phyloP scores from a whole-genome alignment of 2,113 vertebrate species.

The Dicaeum eximium region DNA sequence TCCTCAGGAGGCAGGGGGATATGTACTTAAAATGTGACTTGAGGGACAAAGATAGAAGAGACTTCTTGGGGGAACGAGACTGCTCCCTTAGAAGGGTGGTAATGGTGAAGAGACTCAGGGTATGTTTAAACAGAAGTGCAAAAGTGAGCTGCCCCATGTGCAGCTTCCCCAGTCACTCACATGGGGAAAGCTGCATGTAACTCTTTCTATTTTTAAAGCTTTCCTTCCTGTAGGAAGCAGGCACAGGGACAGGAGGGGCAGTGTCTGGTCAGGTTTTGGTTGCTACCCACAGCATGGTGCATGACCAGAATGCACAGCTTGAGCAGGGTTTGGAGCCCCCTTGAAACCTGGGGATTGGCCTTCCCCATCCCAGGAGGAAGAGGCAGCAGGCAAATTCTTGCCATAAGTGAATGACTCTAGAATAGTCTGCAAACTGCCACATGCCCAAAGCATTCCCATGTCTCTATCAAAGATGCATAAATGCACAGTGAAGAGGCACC shows the following conservation, averaged over 20 bases:
- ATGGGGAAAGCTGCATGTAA: not conserved
- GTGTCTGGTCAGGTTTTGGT: not conserved
- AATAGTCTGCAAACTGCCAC: not conserved
- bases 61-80: not conserved
- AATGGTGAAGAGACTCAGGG: not conserved
- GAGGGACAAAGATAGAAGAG: not conserved
- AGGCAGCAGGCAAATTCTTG: not conserved
- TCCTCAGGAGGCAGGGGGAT: not conserved
- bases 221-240: not conserved
- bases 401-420: not conserved
- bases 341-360: not conserved
- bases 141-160: not conserved
- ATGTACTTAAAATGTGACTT: conserved; percentile 7
- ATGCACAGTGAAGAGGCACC: not conserved
- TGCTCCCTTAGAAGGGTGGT: not conserved
- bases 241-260: not conserved
- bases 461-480: not conserved
- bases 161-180: not conserved
- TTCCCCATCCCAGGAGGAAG: not conserved
- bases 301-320: not conserved
- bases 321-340: not conserved
- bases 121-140: not conserved
- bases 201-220: not conserved
- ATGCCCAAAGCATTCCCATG: not conserved
- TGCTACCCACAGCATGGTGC: not conserved